Percentiles rank a stretch among this genome's conserved stretches.
Evolutionary conservation across 2,888 invertebrate genomes (phyloP).

Genomic region (Andrena bucephala): DNA sequence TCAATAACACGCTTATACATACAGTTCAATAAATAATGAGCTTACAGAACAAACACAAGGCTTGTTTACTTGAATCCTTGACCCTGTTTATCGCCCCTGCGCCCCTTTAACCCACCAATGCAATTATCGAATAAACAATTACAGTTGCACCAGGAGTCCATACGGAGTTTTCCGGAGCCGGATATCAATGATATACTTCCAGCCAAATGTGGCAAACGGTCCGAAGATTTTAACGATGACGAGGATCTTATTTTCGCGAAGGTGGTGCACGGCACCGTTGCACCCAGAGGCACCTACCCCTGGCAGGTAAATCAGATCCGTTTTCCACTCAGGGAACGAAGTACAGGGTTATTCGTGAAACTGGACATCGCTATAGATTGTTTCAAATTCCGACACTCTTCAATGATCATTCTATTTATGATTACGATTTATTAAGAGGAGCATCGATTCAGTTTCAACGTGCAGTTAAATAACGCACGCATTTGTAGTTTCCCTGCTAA

Average conservation of each 20-base stretch:
- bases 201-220: slow-evolving; percentile 86
- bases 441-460: no score
- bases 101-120: slow-evolving; percentile 14
- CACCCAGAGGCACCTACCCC: slow-evolving; percentile 89
- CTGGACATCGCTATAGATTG: background rate
- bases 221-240: slow-evolving; percentile 84
- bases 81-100: slow-evolving; percentile 62
- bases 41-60: slow-evolving; percentile 36
- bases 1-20: slow-evolving; percentile 13
- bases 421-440: no score
- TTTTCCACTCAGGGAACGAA: background rate
- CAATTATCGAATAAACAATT: slow-evolving; percentile 42
- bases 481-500: no score
- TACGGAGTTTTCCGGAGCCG: slow-evolving; percentile 56
- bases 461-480: no score
- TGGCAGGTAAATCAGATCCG: slow-evolving; percentile 88
- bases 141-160: slow-evolving; percentile 56
- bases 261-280: slow-evolving; percentile 88
- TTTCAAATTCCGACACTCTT: no score
- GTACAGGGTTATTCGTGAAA: background rate
- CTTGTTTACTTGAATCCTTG: slow-evolving; percentile 66
- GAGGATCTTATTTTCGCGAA: slow-evolving; percentile 86
- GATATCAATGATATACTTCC: slow-evolving; percentile 80
- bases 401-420: no score
- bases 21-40: slow-evolving; percentile 52